Evolutionary conservation across 2,113 vertebrate species (phyloP), one percentile per base, ranked within the genome.

Genomic region (Chamaea fasciata): DNA sequence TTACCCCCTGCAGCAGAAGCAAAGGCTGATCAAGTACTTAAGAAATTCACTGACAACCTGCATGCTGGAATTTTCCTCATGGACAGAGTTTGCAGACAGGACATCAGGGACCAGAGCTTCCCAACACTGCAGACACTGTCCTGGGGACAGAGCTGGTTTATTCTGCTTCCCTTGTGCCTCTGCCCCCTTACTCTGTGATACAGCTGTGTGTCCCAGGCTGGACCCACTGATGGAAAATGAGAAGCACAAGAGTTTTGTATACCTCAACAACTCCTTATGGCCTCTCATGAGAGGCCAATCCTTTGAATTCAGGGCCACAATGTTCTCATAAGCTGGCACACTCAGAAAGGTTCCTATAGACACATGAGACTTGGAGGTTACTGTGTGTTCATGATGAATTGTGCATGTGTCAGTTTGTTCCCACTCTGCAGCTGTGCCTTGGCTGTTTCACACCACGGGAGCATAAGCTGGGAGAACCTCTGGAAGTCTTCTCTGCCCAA

Each of bases 351-450:
- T 9, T 76, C 71, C 59, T 44, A 53, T 14, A 65, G 37, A 27
- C 49, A 60, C 28, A 19, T 33, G 33, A 69, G 31, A 39, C 37
- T 67, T 71, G 1, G 31, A 41, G 33, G 65, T 46, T 49, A 18
- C 52, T 19, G 35, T 1, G 31, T 31, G 39, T 16, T 71, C 56
- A 27, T 0, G 0, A 4, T 10, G 57, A 76, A 41, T 6, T 1
- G 2, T 42, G 39, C 52, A 11, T 16, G 31, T 62, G 22, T 31
- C 89, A 57, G 41, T 70, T 39, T 73, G 86, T 28, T 77, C 41
- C 33, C 22, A 30, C 5, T 15, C 24, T n/a, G 79, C 62, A 75
- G 57, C 33, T 57, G 26, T 35, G 80, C 49, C 63, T 47, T 71
- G n/a, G 42, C 42, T 60, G 49, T 49, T 42, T 59, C 14, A 27